Conservation (phyloP, 1,140 invertebrate genomes). For the Oryzaephilus surinamensis region DNA sequence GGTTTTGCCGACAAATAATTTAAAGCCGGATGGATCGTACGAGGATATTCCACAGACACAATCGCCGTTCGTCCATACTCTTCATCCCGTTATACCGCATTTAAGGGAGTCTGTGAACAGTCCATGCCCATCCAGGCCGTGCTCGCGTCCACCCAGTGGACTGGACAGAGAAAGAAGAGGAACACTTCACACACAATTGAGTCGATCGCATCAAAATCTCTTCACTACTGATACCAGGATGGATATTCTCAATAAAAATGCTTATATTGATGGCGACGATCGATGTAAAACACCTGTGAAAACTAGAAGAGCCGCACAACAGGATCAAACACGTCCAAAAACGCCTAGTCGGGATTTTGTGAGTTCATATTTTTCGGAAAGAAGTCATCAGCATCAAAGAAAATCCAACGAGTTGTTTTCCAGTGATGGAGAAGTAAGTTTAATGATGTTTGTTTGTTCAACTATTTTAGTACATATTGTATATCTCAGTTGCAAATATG, state of each 20-base stretch:
- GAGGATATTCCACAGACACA: background rate
- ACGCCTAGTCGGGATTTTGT: slow-evolving; percentile 23
- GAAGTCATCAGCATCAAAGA: slow-evolving; percentile 17
- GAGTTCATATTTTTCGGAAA: slow-evolving; percentile 28
- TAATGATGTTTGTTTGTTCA: background rate
- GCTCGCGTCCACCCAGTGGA: no score
- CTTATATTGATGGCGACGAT: slow-evolving; percentile 20
- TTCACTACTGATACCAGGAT: background rate
- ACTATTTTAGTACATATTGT: slow-evolving; percentile 3
- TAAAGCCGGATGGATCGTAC: slow-evolving; percentile 12
- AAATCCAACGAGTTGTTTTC: slow-evolving; percentile 21
- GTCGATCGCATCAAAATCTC: no score
- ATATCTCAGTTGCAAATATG: no score
- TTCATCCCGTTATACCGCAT: slow-evolving; percentile 6
- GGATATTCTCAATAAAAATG: slow-evolving; percentile 25
- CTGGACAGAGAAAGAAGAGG: no score
- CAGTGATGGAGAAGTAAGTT: slow-evolving; percentile 24
- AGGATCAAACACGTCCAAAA: background rate
- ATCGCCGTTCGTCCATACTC: background rate
- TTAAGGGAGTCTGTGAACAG: background rate
- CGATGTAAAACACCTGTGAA: background rate
- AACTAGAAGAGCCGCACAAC: background rate
- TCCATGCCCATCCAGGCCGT: no score
- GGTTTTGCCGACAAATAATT: slow-evolving; percentile 20
- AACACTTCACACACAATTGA: no score